Conservation (phyloP, 2,888 invertebrate genomes). For the Margaritifera margaritifera region DNA sequence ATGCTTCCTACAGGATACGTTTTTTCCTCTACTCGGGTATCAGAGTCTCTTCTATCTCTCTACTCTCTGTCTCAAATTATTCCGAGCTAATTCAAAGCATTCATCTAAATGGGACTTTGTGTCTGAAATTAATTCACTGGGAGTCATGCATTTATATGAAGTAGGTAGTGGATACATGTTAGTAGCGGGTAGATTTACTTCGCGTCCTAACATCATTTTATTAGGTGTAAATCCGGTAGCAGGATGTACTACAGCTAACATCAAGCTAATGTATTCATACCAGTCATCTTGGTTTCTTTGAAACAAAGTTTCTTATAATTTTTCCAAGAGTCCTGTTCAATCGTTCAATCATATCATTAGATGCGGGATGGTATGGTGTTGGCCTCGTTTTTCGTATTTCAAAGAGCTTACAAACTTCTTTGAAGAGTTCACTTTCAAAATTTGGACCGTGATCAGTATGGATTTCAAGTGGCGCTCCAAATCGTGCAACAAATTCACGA, state of each 20-base stretch:
- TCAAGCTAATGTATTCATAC: slow-evolving; percentile 18
- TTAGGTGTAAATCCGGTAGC: slow-evolving; percentile 26
- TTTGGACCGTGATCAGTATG: slow-evolving; percentile 24
- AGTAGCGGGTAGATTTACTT: slow-evolving; percentile 21
- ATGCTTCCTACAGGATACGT: too few relatives aligned
- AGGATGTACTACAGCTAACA: slow-evolving; percentile 18
- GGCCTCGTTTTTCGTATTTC: slow-evolving; percentile 25
- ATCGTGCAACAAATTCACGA: slow-evolving; percentile 21
- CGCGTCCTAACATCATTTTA: slow-evolving; percentile 23
- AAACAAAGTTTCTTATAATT: slow-evolving; percentile 20
- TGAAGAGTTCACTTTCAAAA: slow-evolving; percentile 29
- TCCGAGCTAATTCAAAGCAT: too few relatives aligned
- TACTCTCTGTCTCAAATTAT: too few relatives aligned
- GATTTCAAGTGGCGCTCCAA: slow-evolving; percentile 23
- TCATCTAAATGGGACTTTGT: too few relatives aligned
- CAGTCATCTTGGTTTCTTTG: slow-evolving; percentile 14
- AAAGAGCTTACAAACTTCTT: slow-evolving; percentile 17
- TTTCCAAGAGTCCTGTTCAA: slow-evolving; percentile 23
- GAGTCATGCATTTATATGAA: too few relatives aligned
- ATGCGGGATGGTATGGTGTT: slow-evolving; percentile 28
- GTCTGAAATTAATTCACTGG: too few relatives aligned
- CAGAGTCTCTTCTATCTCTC: too few relatives aligned
- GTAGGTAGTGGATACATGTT: slow-evolving; percentile 16
- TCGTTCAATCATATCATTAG: slow-evolving; percentile 26
- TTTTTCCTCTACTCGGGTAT: too few relatives aligned